Evolutionary conservation across 2,797 vertebrate genomes (phyloP).

Genomic region (Enteromius trimaculatus): DNA sequence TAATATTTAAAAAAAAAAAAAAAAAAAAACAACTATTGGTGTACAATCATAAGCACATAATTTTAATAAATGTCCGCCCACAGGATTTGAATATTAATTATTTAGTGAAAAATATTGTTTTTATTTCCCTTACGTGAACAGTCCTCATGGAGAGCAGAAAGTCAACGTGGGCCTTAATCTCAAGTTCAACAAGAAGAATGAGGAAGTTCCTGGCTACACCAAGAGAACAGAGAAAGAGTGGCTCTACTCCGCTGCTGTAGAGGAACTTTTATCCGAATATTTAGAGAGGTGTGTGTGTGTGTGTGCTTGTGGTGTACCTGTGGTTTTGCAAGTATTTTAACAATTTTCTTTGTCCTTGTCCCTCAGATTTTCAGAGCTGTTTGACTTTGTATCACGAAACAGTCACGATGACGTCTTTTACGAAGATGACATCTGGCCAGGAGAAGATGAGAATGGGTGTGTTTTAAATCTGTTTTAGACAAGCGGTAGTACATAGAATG

Average conservation of each 20-base stretch:
- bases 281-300: slow-evolving; percentile 84
- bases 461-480: slow-evolving; percentile 13
- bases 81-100: not conserved
- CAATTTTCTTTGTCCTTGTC: not conserved
- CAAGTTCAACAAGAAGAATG: slow-evolving; percentile 99
- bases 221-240: slow-evolving; percentile 95
- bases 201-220: slow-evolving; percentile 98
- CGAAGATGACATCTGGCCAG: slow-evolving; percentile 97
- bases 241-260: slow-evolving; percentile 93
- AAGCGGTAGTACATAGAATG: not conserved
- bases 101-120: not conserved
- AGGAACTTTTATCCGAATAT: slow-evolving; percentile 92
- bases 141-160: slow-evolving; percentile 95
- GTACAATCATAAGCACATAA: not conserved
- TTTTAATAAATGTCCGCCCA: not conserved
- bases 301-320: slow-evolving; percentile 26
- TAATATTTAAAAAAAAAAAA: not conserved
- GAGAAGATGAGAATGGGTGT: slow-evolving; percentile 91
- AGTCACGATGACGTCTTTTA: slow-evolving; percentile 96
- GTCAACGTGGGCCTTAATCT: slow-evolving; percentile 94
- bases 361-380: slow-evolving; percentile 89
- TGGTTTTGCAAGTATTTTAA: not conserved
- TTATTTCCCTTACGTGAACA: slow-evolving; percentile 63
- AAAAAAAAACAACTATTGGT: not conserved
- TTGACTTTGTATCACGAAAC: slow-evolving; percentile 87